Conservation (phyloP, 2,113 vertebrate species). For the Hiodon alosoides region DNA sequence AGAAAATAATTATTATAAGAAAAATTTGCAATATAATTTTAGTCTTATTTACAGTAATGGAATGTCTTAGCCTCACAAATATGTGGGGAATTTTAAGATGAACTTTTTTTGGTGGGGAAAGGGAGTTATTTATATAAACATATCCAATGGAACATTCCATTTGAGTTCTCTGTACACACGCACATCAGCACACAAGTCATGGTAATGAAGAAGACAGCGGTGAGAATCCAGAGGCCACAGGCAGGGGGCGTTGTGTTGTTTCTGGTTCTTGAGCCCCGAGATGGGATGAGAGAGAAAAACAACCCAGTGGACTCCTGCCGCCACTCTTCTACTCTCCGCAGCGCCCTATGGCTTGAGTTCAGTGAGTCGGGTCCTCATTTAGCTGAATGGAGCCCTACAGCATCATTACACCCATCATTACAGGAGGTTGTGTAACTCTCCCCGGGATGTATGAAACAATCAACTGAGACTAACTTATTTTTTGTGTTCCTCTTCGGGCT, state of each 20-base stretch:
- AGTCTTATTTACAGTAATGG: not conserved
- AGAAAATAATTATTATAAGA: not conserved
- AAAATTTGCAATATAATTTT: not conserved
- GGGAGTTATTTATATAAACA: not conserved
- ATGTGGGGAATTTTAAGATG: not conserved
- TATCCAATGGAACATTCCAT: conserved; percentile 13
- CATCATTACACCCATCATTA: not conserved
- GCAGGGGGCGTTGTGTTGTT: not conserved
- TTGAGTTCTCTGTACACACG: conserved; percentile 3
- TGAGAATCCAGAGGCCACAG: not conserved
- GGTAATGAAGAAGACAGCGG: not conserved
- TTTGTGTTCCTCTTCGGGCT: not conserved
- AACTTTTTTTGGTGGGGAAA: not conserved
- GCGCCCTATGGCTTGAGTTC: conserved; percentile 1
- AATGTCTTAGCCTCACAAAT: not conserved
- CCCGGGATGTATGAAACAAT: conserved; percentile 5
- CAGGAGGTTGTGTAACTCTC: not conserved
- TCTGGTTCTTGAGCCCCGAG: not conserved
- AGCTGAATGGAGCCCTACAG: conserved; percentile 1
- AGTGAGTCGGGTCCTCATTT: conserved; percentile 1
- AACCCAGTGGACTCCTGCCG: too few relatives aligned
- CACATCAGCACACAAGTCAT: conserved; percentile 1
- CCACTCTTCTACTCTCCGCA: too few relatives aligned
- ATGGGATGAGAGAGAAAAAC: not conserved
- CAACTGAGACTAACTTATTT: not conserved